Base-by-base conservation (phyloP, 92 coral and sea anemone genomes). In the Phymanthus crucifer region DNA sequence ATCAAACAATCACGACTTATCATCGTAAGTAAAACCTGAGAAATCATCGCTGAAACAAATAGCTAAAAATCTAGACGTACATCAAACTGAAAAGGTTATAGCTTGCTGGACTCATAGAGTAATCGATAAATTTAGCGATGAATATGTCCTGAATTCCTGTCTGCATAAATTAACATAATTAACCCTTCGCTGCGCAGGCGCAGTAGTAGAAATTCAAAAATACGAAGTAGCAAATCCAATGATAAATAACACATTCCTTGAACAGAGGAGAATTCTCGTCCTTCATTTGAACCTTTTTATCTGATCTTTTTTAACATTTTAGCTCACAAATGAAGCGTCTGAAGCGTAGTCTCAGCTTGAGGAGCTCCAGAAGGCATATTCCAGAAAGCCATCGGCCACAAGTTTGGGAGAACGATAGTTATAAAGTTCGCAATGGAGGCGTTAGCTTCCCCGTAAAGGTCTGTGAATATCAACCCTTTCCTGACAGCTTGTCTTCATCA, bases 371-470 rank as follows among this genome's bases (percentile, higher is more conserved):
- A 40, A 85, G 98, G 43, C 97, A 90, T 73, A 93, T 95, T 72
- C 98, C 98, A 18, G 98, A 95, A 70, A 95, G 98, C 61, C 89
- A 90, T 17, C 92, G 98, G 58, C 98, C 98, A 27, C 98, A 95
- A 78, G 94, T 93, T 64, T 95, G 98, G 98, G 98, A 95, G 75
- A 95, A 93, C 83, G 98, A 95, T 82, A 90, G 97, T 81, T 93
- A 95, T 68, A 95, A 95, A 95, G 98, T 95, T 34, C 93, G 97
- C 29, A 90, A 93, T 85, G 98, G 98, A 89, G 98, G 98, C 81
- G 92, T 95, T 17, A 95, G 93, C 90, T 95, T 95, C 73, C 97
- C 98, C 57, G 98, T 95, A 57, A 95, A 93, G 98, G 98, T 95
- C 80, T 82, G 86, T 82, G 58, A 46, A 16, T 29, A n/a, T 11